Percentiles rank a stretch among this genome's conserved stretches.
phyloP scores from a whole-genome alignment of 2,888 invertebrate species.

The Phengaris arion region DNA sequence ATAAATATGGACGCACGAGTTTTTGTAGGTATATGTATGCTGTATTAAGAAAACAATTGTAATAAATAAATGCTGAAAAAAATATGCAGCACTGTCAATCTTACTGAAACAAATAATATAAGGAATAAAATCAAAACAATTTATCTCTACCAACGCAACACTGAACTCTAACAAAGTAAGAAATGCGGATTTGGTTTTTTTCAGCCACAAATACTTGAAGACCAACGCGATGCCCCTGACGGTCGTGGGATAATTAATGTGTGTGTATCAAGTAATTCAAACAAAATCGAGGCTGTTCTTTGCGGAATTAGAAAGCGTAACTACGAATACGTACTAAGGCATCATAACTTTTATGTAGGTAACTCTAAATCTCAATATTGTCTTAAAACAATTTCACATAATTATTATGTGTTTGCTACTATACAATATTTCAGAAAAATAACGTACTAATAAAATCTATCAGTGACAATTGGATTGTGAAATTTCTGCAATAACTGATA shows the following conservation, averaged over 20 bases:
- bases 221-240: not conserved
- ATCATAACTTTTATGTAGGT: conserved; percentile 10
- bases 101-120: too few relatives aligned
- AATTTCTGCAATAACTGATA: not conserved
- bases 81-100: not conserved
- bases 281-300: not conserved
- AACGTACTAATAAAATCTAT: too few relatives aligned
- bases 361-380: not conserved
- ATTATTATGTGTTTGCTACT: not conserved
- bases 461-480: not conserved
- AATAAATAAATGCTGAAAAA: not conserved
- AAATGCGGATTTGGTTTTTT: not conserved
- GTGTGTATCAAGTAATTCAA: not conserved
- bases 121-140: not conserved
- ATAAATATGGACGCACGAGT: not conserved
- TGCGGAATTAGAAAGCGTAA: conserved; percentile 26
- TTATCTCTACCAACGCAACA: not conserved
- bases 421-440: too few relatives aligned
- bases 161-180: not conserved
- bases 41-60: not conserved
- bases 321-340: conserved; percentile 13
- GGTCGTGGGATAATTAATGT: not conserved
- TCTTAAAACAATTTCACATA: not conserved
- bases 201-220: not conserved
- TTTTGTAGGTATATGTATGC: not conserved